Conservation (phyloP, 2,113 vertebrate genomes). For the Rhipidura dahli region DNA sequence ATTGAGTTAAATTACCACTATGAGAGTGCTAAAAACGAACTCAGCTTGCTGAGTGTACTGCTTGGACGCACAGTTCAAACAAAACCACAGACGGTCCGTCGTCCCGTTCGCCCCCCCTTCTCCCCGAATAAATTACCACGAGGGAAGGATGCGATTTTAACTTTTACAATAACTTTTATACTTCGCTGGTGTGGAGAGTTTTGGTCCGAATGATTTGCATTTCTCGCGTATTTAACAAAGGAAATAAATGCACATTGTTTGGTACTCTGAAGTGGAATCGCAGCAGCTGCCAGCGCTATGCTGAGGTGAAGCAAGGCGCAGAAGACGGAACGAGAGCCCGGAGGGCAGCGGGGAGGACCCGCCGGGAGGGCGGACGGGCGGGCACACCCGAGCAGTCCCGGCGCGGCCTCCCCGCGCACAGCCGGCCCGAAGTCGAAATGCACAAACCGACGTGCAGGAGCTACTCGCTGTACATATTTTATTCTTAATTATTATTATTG, state of each 20-base stretch:
- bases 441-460: slow-evolving; percentile 68
- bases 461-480: slow-evolving; percentile 79
- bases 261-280: neutral
- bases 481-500: slow-evolving; percentile 68
- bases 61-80: slow-evolving; percentile 11
- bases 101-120: neutral
- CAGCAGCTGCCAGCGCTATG: neutral
- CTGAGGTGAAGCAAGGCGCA: neutral
- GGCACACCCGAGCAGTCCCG: slow-evolving; percentile 19
- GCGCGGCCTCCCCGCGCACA: slow-evolving; percentile 33
- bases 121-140: neutral
- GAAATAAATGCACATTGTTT: neutral
- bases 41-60: neutral
- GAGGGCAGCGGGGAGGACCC: neutral
- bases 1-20: slow-evolving; percentile 72
- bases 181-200: slow-evolving; percentile 22
- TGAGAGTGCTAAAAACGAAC: slow-evolving; percentile 29
- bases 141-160: slow-evolving; percentile 48
- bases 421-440: slow-evolving; percentile 65
- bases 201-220: slow-evolving; percentile 16
- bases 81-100: neutral
- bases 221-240: slow-evolving; percentile 47
- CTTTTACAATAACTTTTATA: slow-evolving; percentile 62
- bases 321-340: neutral
- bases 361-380: neutral